phyloP scores from a whole-genome alignment of 2,888 invertebrate species.

The Pyrrhosoma nymphula region DNA sequence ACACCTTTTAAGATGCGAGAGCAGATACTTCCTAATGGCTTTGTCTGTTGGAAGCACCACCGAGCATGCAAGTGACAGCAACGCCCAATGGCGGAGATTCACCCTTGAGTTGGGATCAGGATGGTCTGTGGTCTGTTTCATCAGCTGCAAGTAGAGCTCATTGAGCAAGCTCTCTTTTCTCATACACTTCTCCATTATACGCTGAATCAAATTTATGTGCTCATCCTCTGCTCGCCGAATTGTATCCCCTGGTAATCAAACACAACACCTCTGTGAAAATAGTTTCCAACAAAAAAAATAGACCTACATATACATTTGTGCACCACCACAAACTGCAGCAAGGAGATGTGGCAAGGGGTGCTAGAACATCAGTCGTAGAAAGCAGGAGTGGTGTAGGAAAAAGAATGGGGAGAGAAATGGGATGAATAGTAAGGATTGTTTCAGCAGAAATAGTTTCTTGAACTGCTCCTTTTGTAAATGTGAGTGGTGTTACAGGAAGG shows the following conservation, averaged over 20 bases:
- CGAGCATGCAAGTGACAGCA: slow-evolving; percentile 89
- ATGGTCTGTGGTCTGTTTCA: slow-evolving; percentile 96
- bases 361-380: too few species aligned
- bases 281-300: too few species aligned
- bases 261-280: not conserved
- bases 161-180: slow-evolving; percentile 92
- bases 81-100: slow-evolving; percentile 94
- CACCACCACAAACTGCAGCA: too few species aligned
- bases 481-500: too few species aligned
- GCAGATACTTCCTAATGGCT: slow-evolving; percentile 90
- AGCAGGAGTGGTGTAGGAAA: too few species aligned
- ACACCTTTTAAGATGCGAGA: slow-evolving; percentile 93
- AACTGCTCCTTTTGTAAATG: too few species aligned
- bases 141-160: slow-evolving; percentile 94
- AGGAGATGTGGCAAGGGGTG: too few species aligned
- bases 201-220: slow-evolving; percentile 92
- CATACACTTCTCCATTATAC: slow-evolving; percentile 94
- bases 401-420: too few species aligned
- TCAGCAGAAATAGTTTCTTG: too few species aligned
- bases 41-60: slow-evolving; percentile 93
- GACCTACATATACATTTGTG: too few species aligned
- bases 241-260: slow-evolving; percentile 79
- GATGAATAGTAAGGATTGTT: too few species aligned
- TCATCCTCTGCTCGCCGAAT: slow-evolving; percentile 90
- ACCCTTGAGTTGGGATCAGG: slow-evolving; percentile 93